phyloP scores from a whole-genome alignment of 2,797 vertebrate genomes.

The Melanotaenia maccullochi region DNA sequence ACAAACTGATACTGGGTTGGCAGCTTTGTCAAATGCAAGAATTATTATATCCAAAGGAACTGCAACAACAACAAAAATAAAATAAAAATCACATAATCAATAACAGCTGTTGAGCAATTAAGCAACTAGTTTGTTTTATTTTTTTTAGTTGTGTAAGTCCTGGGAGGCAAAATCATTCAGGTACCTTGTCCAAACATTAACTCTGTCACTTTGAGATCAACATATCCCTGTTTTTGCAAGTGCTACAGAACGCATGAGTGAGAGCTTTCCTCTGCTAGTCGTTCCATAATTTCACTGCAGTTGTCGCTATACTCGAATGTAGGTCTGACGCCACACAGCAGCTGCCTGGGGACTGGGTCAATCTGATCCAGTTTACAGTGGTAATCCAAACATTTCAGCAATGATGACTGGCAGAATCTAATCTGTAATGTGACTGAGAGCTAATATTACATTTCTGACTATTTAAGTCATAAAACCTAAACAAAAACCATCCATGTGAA shows the following conservation, averaged over 20 bases:
- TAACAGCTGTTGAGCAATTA: conserved; percentile 64
- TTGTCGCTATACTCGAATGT: conserved; percentile 29
- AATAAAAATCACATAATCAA: conserved; percentile 60
- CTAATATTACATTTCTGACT: conserved; percentile 52
- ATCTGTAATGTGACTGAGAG: conserved; percentile 40
- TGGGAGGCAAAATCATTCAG: conserved; percentile 33
- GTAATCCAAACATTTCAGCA: conserved; percentile 48
- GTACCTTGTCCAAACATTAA: conserved; percentile 41
- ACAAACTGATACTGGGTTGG: conserved; percentile 87
- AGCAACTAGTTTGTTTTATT: conserved; percentile 36
- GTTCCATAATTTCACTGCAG: conserved; percentile 38
- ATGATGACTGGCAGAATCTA: conserved; percentile 64
- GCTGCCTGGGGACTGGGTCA: conserved; percentile 45
- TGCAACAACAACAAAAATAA: conserved; percentile 63
- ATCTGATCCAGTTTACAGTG: conserved; percentile 58
- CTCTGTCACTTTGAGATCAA: conserved; percentile 45
- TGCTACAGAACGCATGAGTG: conserved; percentile 62
- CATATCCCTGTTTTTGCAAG: conserved; percentile 54
- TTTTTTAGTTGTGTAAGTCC: conserved; percentile 28
- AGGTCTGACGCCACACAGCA: conserved; percentile 47
- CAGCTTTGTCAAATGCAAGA: conserved; percentile 82
- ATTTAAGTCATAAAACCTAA: conserved; percentile 53
- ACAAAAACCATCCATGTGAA: conserved; percentile 60
- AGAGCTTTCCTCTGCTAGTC: conserved; percentile 27
- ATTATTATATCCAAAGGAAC: conserved; percentile 76